Evolutionary conservation across 2,113 vertebrate genomes (phyloP).

Genomic region (Stomatorhinus ivindoensis): DNA sequence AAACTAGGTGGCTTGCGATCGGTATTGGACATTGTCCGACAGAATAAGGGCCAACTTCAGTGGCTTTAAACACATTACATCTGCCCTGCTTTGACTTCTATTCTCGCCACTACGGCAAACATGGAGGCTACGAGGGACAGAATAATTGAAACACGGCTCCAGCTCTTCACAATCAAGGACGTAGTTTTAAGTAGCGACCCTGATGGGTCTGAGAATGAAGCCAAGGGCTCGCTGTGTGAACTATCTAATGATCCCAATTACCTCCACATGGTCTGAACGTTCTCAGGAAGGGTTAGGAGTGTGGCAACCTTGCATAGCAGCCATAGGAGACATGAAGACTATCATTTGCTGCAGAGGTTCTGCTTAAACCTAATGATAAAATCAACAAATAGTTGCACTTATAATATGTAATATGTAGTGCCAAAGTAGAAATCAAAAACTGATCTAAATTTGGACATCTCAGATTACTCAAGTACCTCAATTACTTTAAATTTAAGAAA

Average conservation of each 20-base stretch:
- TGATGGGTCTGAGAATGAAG: slow-evolving; percentile 3
- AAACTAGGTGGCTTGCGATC: not conserved
- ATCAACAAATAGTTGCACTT: not conserved
- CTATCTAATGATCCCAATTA: slow-evolving; percentile 23
- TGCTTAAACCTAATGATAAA: not conserved
- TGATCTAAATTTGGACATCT: not conserved
- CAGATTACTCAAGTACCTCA: not conserved
- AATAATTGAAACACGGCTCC: slow-evolving; percentile 4
- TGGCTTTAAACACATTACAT: slow-evolving; percentile 9
- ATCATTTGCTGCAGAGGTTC: not conserved
- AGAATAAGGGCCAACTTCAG: not conserved
- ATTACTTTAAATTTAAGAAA: not conserved
- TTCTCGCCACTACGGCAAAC: not conserved
- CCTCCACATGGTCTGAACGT: not conserved
- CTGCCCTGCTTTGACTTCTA: slow-evolving; percentile 4
- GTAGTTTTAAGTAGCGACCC: slow-evolving; percentile 19
- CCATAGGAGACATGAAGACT: not conserved
- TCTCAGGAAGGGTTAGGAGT: not conserved
- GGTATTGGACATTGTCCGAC: not conserved
- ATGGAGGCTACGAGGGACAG: not conserved
- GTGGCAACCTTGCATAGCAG: not conserved
- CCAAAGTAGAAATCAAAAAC: not conserved
- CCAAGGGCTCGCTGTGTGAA: slow-evolving; percentile 11
- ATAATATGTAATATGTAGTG: not conserved
- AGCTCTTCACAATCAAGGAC: slow-evolving; percentile 22